These are phyloP conservation scores for Polydrusus pterygomalis DNA, from an alignment of 2,888 invertebrate genomes.

Conservation along the genomic window DNA sequence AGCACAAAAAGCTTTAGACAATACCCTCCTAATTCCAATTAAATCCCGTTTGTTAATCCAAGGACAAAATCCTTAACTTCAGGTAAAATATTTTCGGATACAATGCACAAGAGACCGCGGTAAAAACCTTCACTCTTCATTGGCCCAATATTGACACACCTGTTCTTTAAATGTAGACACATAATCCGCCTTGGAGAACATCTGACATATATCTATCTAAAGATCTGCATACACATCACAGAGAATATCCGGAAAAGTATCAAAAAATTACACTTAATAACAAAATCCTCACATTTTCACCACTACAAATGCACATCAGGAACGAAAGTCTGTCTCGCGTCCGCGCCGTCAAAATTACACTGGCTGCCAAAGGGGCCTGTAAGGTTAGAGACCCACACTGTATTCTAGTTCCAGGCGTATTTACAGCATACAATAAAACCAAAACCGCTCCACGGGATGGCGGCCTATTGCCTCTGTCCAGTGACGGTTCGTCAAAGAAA, in stretches of 20 bases:
- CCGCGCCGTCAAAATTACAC: conserved; percentile 60
- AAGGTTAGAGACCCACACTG: conserved; percentile 66
- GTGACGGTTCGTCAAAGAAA: conserved; percentile 42
- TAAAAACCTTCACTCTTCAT: conserved; percentile 29
- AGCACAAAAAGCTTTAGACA: neutral
- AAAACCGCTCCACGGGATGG: conserved; percentile 46
- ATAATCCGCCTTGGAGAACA: conserved; percentile 54
- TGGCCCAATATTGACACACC: conserved; percentile 57
- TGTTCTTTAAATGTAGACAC: conserved; percentile 62
- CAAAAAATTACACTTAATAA: conserved; percentile 33
- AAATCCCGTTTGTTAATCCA: conserved; percentile 12
- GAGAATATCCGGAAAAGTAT: neutral
- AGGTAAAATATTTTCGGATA: conserved; percentile 26
- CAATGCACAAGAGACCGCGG: conserved; percentile 16
- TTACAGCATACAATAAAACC: conserved; percentile 65
- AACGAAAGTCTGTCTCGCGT: conserved; percentile 53
- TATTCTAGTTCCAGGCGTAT: conserved; percentile 66
- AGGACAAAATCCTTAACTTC: conserved; percentile 33
- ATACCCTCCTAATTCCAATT: neutral
- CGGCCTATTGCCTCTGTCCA: conserved; percentile 46
- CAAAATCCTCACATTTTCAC: neutral
- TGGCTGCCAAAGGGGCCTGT: conserved; percentile 60
- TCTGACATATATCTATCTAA: conserved; percentile 35
- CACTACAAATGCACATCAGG: conserved; percentile 27
- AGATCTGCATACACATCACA: conserved; percentile 3